Percentiles rank a stretch among this genome's conserved stretches.
Evolutionary conservation across 37 sponge, comb jelly and placozoan species (phyloP).

Genomic region (Oscarella lobularis): DNA sequence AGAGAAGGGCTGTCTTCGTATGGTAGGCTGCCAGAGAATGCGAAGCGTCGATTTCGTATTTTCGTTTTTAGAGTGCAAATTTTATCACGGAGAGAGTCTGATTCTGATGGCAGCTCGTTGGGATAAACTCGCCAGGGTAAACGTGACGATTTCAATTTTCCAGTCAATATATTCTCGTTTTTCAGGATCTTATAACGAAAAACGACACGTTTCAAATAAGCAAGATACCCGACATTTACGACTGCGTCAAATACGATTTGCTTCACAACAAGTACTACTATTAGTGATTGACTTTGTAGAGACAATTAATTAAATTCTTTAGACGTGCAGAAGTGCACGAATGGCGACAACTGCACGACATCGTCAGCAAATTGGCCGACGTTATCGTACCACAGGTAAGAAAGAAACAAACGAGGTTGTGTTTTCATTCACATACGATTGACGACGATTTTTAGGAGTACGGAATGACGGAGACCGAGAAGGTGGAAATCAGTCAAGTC

Average conservation of each 20-base stretch:
- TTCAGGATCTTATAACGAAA: slow-evolving; percentile 49
- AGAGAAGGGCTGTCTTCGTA: too few relatives aligned
- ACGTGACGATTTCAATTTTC: background rate
- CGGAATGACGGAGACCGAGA: slow-evolving; percentile 78
- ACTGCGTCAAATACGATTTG: slow-evolving; percentile 87
- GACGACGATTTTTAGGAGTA: slow-evolving; percentile 64
- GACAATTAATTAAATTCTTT: too few relatives aligned
- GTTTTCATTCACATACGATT: background rate
- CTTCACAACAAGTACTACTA: slow-evolving; percentile 65
- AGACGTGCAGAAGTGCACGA: too few relatives aligned
- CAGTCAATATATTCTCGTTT: too few relatives aligned
- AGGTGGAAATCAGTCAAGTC: slow-evolving; percentile 57
- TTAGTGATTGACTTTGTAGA: background rate
- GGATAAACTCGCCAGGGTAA: slow-evolving; percentile 75
- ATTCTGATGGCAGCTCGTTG: slow-evolving; percentile 70
- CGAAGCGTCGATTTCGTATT: too few relatives aligned
- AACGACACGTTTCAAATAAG: slow-evolving; percentile 87
- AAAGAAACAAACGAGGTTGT: background rate
- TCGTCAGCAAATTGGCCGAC: slow-evolving; percentile 67
- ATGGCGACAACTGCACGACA: slow-evolving; percentile 29
- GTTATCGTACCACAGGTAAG: slow-evolving; percentile 86
- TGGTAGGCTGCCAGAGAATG: too few relatives aligned
- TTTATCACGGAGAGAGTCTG: slow-evolving; percentile 29
- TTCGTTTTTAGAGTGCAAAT: background rate
- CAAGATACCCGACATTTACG: slow-evolving; percentile 93